Evolutionary conservation across 2,113 vertebrate genomes (phyloP).

Genomic region (Gavia stellata): DNA sequence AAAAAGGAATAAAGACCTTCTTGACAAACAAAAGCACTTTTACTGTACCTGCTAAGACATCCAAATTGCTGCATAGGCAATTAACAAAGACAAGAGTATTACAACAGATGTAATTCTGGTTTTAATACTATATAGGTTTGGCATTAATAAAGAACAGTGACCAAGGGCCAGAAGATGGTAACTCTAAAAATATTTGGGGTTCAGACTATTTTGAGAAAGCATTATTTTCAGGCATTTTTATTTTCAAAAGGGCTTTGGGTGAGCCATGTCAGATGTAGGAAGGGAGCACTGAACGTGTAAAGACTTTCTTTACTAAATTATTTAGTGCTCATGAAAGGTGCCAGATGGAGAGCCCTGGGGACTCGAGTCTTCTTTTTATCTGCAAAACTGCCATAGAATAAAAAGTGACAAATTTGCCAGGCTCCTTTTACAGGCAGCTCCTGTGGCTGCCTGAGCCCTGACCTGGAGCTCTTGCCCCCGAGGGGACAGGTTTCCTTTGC

Average conservation of each 20-base stretch:
- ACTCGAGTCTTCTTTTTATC: not conserved
- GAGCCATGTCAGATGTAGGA: not conserved
- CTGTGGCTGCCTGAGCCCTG: not conserved
- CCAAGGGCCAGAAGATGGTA: not conserved
- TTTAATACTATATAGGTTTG: not conserved
- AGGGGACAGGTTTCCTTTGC: not conserved
- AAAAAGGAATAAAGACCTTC: not conserved
- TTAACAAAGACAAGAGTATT: not conserved
- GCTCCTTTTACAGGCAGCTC: not conserved
- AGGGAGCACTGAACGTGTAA: not conserved
- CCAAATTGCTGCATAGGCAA: not conserved
- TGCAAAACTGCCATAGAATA: not conserved
- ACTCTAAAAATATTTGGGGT: not conserved
- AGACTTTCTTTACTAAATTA: constrained; percentile 25
- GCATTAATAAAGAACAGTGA: not conserved
- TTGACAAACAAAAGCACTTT: not conserved
- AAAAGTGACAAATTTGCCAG: not conserved
- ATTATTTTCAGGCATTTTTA: not conserved
- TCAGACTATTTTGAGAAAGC: not conserved
- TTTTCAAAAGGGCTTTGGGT: not conserved
- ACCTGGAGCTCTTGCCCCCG: not conserved
- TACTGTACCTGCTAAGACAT: not conserved
- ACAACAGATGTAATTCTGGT: not conserved
- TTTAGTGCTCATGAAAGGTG: constrained; percentile 7
- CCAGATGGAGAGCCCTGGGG: constrained; percentile 1